These are phyloP conservation scores for Macrotus californicus DNA, from an alignment of 2,113 vertebrate species.

Conservation along the genomic window DNA sequence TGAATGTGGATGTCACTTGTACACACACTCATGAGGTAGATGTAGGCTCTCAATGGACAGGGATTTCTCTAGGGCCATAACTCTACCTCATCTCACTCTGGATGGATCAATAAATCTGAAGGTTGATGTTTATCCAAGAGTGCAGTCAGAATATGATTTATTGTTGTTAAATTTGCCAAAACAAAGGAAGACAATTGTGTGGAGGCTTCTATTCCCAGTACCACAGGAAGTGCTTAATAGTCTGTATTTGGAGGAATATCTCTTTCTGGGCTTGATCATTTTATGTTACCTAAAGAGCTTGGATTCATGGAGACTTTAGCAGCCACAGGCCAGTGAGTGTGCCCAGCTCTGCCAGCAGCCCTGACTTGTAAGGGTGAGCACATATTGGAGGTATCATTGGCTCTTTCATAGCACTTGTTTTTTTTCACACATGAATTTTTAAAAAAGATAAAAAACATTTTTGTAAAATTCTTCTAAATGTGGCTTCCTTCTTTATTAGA, in stretches of 20 bases:
- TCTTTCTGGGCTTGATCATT: background rate
- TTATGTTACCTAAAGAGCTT: background rate
- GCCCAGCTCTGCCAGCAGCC: too few species aligned
- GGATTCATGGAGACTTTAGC: background rate
- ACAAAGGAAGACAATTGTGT: background rate
- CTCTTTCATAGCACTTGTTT: background rate
- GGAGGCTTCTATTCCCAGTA: background rate
- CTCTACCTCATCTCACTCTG: background rate
- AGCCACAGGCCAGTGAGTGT: background rate
- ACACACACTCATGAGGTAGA: background rate
- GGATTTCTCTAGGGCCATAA: background rate
- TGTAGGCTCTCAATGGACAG: background rate
- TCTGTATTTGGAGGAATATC: background rate
- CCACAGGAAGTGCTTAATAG: background rate
- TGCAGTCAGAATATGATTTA: background rate
- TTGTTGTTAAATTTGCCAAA: background rate
- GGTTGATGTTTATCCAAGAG: background rate
- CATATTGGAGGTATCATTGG: background rate
- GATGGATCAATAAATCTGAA: background rate
- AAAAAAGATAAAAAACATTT: background rate
- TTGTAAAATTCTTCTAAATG: background rate
- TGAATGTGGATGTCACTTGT: background rate
- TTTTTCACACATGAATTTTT: background rate
- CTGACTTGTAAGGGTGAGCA: background rate
- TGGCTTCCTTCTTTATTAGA: background rate